phyloP scores from a whole-genome alignment of 2,113 vertebrate species.

The zebrafish (Danio rerio) region GRCz12tu NC_133178.1:41097001-41097500 shows the following conservation, averaged over 20 bases:
- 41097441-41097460: constrained; percentile 10
- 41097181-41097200: constrained; percentile 2
- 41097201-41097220: not conserved
- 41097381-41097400: constrained; percentile 44
- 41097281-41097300: constrained; percentile 24
- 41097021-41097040: not conserved
- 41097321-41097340: constrained; percentile 17
- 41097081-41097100: not conserved
- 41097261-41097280: constrained; percentile 12
- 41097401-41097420: constrained; percentile 10
- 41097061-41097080: not conserved
- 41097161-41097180: constrained; percentile 19
- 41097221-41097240: not conserved
- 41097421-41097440: constrained; percentile 31
- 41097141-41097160: not conserved
- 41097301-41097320: constrained; percentile 49
- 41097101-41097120: not conserved
- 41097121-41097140: not conserved
- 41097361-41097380: constrained; percentile 48
- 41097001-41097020: not conserved
- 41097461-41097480: constrained; percentile 19
- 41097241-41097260: constrained; percentile 32
- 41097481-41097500: constrained; percentile 10
- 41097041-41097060: not conserved
- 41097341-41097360: not conserved